phyloP scores from a whole-genome alignment of 2,113 vertebrate species.

The Todiramphus chloris region DNA sequence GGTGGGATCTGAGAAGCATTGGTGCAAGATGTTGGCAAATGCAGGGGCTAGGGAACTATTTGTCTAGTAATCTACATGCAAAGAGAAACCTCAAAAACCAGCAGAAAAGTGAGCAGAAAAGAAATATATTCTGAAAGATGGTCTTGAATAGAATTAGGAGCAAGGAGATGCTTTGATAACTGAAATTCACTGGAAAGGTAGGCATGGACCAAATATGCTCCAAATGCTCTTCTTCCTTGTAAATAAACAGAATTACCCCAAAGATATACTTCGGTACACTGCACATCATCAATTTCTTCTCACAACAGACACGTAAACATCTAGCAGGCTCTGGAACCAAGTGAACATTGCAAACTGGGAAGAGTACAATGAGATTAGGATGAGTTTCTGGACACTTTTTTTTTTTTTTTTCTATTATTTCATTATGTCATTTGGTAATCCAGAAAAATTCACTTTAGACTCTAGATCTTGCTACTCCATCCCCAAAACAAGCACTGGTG shows the following conservation, averaged over 20 bases:
- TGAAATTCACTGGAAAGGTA: neutral
- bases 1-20: neutral
- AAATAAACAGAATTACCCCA: neutral
- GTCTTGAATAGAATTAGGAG: neutral
- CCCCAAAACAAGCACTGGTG: neutral
- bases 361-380: neutral
- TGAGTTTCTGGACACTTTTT: neutral
- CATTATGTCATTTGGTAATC: neutral
- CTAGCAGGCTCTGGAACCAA: neutral
- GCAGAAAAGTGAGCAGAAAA: neutral
- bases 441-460: neutral
- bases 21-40: neutral
- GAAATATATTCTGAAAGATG: neutral
- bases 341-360: neutral
- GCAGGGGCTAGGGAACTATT: neutral
- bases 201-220: neutral
- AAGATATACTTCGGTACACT: neutral
- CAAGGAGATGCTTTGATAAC: neutral
- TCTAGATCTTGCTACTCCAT: neutral
- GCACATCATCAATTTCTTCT: neutral
- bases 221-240: neutral
- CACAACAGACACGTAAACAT: neutral
- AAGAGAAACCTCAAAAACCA: neutral
- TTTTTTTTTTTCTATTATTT: too few relatives aligned
- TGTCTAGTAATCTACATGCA: neutral